phyloP scores from a whole-genome alignment of 2,888 invertebrate species.

The Netelia virgata region DNA sequence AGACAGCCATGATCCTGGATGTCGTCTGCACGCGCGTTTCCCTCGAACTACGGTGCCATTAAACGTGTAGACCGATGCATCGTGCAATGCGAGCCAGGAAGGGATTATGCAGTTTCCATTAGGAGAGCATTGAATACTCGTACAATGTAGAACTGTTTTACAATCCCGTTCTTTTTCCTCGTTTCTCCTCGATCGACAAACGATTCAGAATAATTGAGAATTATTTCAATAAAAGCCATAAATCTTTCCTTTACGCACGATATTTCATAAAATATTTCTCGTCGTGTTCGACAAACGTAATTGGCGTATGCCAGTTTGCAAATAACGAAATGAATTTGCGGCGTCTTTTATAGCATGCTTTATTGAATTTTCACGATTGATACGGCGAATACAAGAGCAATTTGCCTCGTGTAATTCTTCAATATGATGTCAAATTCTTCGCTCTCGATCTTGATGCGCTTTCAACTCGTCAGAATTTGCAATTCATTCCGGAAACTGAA shows the following conservation, averaged over 20 bases:
- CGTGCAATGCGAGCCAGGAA: slow-evolving; percentile 24
- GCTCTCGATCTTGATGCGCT: slow-evolving; percentile 55
- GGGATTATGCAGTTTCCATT: slow-evolving; percentile 37
- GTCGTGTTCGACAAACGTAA: neutral
- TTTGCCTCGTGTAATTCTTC: neutral
- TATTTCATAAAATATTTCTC: neutral
- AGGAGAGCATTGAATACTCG: neutral
- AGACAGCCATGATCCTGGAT: slow-evolving; percentile 45
- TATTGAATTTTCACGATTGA: slow-evolving; percentile 32
- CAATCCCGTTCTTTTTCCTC: no score
- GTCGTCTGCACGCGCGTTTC: slow-evolving; percentile 26
- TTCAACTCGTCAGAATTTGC: slow-evolving; percentile 4
- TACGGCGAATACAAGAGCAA: neutral
- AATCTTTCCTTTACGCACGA: neutral
- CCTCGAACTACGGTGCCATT: slow-evolving; percentile 16
- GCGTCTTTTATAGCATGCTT: slow-evolving; percentile 6
- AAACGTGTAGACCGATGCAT: slow-evolving; percentile 1
- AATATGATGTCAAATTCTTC: neutral
- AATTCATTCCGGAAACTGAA: slow-evolving; percentile 77
- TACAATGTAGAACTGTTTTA: neutral
- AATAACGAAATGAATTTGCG: neutral
- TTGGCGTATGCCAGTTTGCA: neutral
- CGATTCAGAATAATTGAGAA: no score
- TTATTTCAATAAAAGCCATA: neutral
- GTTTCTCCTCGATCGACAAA: no score